Evolutionary conservation across 1,140 invertebrate species (phyloP).

Genomic region (Dendrolimus kikuchii): DNA sequence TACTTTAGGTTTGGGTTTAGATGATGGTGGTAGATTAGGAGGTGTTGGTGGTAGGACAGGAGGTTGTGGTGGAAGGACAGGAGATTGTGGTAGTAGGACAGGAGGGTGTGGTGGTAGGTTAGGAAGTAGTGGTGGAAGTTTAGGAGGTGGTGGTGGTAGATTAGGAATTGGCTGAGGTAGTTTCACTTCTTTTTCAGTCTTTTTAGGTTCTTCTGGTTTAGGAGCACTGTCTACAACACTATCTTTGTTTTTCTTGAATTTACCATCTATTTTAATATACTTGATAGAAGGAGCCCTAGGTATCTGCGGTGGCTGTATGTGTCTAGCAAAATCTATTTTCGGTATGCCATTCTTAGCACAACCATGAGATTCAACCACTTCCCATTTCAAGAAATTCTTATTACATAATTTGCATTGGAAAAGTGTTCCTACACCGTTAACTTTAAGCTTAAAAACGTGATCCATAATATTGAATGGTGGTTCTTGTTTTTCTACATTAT

Average conservation of each 20-base stretch:
- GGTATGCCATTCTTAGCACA: constrained; percentile 55
- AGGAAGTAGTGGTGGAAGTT: no score
- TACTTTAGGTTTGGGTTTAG: constrained; percentile 43
- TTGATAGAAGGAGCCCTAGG: constrained; percentile 48
- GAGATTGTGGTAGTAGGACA: no score
- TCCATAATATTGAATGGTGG: constrained; percentile 57
- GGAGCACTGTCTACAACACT: not conserved
- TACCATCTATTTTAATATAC: constrained; percentile 39
- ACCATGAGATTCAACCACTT: constrained; percentile 47
- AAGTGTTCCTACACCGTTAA: constrained; percentile 53
- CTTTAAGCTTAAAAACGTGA: constrained; percentile 58
- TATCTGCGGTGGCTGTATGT: constrained; percentile 25
- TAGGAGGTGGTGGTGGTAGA: no score
- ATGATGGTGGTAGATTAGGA: constrained; percentile 6
- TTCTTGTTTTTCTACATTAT: constrained; percentile 5
- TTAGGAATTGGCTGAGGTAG: no score
- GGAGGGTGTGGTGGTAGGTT: no score
- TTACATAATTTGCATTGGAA: constrained; percentile 63
- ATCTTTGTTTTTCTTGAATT: constrained; percentile 8
- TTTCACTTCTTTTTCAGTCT: constrained; percentile 10
- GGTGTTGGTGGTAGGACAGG: no score
- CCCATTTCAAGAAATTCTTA: constrained; percentile 59
- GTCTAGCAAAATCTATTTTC: constrained; percentile 35
- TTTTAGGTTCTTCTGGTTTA: constrained; percentile 16
- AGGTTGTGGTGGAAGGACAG: no score